These are phyloP conservation scores for Dryococelus australis DNA, from an alignment of 2,888 invertebrate species.

Conservation along the genomic window DNA sequence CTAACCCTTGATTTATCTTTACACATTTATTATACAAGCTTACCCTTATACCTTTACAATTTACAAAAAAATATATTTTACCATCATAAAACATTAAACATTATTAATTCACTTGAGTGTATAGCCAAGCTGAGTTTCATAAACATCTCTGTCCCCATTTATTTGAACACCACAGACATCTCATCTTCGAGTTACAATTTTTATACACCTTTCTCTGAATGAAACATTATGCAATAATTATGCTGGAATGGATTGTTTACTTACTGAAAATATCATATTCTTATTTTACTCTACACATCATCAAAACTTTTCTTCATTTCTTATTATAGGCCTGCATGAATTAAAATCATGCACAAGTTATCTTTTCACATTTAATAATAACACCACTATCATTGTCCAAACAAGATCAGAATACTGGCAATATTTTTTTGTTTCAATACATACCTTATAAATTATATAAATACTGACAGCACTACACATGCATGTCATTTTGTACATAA, in stretches of 20 bases:
- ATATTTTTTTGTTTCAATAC: not conserved
- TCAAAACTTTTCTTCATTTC: not conserved
- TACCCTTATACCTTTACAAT: not conserved
- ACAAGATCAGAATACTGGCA: not conserved
- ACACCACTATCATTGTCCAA: not conserved
- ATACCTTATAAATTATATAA: not conserved
- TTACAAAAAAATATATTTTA: conserved; percentile 11
- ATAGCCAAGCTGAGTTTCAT: not conserved
- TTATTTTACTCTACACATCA: not conserved
- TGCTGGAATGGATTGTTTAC: not conserved
- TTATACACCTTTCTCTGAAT: not conserved
- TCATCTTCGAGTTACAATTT: not conserved
- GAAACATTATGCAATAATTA: not conserved
- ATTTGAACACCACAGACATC: not conserved
- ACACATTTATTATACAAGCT: conserved; percentile 3
- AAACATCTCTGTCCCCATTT: not conserved
- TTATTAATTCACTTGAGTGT: conserved; percentile 9
- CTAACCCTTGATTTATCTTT: conserved; percentile 7
- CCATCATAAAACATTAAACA: conserved; percentile 10
- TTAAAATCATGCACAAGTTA: not conserved
- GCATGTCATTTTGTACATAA: not conserved
- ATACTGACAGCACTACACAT: not conserved
- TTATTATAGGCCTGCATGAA: not conserved
- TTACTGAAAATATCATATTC: not conserved
- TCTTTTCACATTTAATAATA: not conserved